Base-by-base conservation (phyloP, 2,888 invertebrate species). In the Chrysolina americana region DNA sequence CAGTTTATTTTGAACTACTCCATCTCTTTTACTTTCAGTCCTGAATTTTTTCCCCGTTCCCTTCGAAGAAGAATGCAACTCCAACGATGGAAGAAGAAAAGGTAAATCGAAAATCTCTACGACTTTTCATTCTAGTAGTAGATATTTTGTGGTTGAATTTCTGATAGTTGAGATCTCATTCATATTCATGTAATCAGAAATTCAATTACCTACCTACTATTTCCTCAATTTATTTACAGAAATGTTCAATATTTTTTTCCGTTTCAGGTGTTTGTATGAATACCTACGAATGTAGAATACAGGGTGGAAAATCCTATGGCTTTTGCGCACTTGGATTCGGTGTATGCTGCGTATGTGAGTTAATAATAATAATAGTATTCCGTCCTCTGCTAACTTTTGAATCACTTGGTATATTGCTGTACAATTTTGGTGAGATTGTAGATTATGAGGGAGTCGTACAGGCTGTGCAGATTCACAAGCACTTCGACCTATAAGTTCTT, bases 271-370 rank as follows among this genome's bases (percentile, higher is more conserved):
- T 93, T 83, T 96, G 96, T 87, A 91, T 95, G 88, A 96, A 96
- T 88, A 92, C 94, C 19, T 96, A 96, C 88, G 95, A 95, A 87
- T 96, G 96, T 81, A 90, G 93, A 13, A 93, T 94, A 83, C 91
- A 94, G 82, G 92, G 93, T 70, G 91, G 91, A n/a, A 87, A 88
- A 80, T 92, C 95, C 0, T 91, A 92, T 48, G 96, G 96, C 0
- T 92, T 93, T 81, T 96, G 96, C 83, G 95, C 95, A 0, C 91
- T 94, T 76, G 95, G 96, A 10, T 94, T 96, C 78, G 96, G 96
- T 0, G 95, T 95, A 11, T 96, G 96, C 85, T 96, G 96, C 87
- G 92, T 95, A 70, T 95, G 95, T 95, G 87, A 92, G 94, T 93
- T 44, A 1, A 44, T 41, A 21, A 15, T 11, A 11, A 64, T 8